phyloP scores from a whole-genome alignment of 1,140 invertebrate genomes.

The Drosophila azteca region DNA sequence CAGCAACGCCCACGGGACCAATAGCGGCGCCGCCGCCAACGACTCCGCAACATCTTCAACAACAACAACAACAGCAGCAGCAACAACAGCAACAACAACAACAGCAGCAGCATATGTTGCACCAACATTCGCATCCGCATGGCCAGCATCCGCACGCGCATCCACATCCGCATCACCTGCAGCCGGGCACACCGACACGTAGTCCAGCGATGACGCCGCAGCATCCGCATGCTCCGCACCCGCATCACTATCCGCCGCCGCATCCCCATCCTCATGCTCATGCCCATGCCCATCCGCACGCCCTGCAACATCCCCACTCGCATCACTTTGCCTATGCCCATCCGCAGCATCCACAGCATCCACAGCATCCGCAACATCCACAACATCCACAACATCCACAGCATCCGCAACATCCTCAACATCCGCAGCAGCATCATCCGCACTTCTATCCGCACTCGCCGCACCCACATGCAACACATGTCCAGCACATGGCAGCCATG shows the following conservation, averaged over 20 bases:
- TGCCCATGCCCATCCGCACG: slow-evolving; percentile 53
- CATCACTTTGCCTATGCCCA: slow-evolving; percentile 56
- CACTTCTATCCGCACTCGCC: slow-evolving; percentile 46
- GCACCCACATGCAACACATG: slow-evolving; percentile 44
- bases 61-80: slow-evolving; percentile 45
- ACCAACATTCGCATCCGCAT: slow-evolving; percentile 45
- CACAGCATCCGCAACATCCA: slow-evolving; percentile 22
- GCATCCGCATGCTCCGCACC: slow-evolving; percentile 51
- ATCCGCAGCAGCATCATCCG: slow-evolving; percentile 46
- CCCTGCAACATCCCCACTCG: slow-evolving; percentile 14
- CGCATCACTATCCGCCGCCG: slow-evolving; percentile 30
- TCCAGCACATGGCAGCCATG: slow-evolving; percentile 67
- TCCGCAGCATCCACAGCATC: slow-evolving; percentile 17
- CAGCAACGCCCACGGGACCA: slow-evolving; percentile 60
- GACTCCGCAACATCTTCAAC: slow-evolving; percentile 41
- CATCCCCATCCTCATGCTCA: slow-evolving; percentile 43
- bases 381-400: slow-evolving; percentile 1
- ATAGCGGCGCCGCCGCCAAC: slow-evolving; percentile 29
- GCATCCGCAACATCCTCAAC: not conserved
- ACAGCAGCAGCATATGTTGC: slow-evolving; percentile 48
- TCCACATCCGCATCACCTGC: slow-evolving; percentile 54
- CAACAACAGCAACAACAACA: slow-evolving; percentile 47
- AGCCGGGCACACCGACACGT: slow-evolving; percentile 49
- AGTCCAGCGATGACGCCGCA: slow-evolving; percentile 20
- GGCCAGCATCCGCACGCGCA: slow-evolving; percentile 42